Evolutionary conservation across 2,113 vertebrate species (phyloP).

Genomic region (Choloepus hoffmanni): DNA sequence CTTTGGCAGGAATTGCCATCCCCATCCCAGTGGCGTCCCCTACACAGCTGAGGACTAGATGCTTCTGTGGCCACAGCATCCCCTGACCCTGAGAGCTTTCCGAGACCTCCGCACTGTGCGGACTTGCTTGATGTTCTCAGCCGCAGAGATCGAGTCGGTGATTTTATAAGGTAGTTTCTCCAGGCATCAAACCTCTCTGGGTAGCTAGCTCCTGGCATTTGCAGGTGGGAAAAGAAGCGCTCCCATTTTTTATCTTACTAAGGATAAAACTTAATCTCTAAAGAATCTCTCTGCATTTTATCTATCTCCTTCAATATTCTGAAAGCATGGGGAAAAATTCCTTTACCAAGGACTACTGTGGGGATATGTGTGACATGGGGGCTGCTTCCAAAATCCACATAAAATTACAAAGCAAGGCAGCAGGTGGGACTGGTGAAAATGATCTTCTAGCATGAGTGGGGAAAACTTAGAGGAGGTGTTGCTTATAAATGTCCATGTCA

Average conservation of each 20-base stretch:
- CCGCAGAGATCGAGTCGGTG: not conserved
- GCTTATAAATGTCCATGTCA: not conserved
- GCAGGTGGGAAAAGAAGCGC: not conserved
- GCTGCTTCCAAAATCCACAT: not conserved
- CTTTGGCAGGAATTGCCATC: not conserved
- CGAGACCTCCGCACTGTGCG: not conserved
- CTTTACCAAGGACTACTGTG: not conserved
- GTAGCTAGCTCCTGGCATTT: not conserved
- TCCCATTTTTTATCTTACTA: not conserved
- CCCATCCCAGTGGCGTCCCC: not conserved
- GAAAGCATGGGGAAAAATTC: not conserved
- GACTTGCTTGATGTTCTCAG: not conserved
- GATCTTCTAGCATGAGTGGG: not conserved
- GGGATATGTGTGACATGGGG: not conserved
- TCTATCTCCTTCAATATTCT: not conserved
- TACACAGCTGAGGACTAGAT: not conserved
- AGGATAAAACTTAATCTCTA: not conserved
- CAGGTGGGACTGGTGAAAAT: not conserved
- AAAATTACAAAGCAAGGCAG: not conserved
- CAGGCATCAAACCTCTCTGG: not conserved
- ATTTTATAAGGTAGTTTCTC: not conserved
- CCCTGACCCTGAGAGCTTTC: not conserved
- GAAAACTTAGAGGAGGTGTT: not conserved
- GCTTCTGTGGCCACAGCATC: not conserved
- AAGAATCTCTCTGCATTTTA: not conserved